Evolutionary conservation across 2,888 invertebrate species (phyloP), one percentile per base, ranked within the genome.

Genomic region (Nephrotoma flavescens): DNA sequence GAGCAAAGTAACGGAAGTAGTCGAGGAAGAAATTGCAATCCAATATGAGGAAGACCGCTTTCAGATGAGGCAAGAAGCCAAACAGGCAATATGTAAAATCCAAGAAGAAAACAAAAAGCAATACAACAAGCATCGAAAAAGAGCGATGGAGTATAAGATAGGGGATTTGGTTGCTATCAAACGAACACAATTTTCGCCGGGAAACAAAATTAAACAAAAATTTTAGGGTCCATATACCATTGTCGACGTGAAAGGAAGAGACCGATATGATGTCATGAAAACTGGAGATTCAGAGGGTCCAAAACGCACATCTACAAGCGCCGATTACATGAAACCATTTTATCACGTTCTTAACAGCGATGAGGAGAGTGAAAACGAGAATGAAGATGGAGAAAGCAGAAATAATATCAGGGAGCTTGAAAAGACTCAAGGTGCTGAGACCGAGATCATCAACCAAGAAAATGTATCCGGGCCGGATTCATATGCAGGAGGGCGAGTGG

Each of bases 61-160:
- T 31, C 31, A 31, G 3, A 31, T 31, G 31, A 31, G 31, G 31
- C 31, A 31, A 31, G 3, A 31, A 31, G 31, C 31, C 31, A 31
- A 31, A 31, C 31, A 31, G 31, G 31, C 31, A 31, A 31, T 31
- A 31, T 31, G 31, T 31, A 31, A 31, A 31, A 31, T 31, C 2
- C 31, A 31, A 31, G 31, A 31, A 31, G 31, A 31, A 31, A 31
- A 31, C 31, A 31, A 31, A 31, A 31, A 31, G 6, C 19, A 4
- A 12, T 87, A 52, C 86, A 87, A 87, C 57, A 31, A 15, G 12
- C 84, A 41, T 42, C 42, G 87, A 85, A 87, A 85, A 41, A 84
- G 15, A 41, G 85, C 86, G 31, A 15, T 15, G 12, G 4, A 15
- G 31, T 86, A 86, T 15, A 44, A 52, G 41, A 12, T 41, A 42